Conservation (phyloP, 2,113 vertebrate genomes). For the Antigone vipio region DNA sequence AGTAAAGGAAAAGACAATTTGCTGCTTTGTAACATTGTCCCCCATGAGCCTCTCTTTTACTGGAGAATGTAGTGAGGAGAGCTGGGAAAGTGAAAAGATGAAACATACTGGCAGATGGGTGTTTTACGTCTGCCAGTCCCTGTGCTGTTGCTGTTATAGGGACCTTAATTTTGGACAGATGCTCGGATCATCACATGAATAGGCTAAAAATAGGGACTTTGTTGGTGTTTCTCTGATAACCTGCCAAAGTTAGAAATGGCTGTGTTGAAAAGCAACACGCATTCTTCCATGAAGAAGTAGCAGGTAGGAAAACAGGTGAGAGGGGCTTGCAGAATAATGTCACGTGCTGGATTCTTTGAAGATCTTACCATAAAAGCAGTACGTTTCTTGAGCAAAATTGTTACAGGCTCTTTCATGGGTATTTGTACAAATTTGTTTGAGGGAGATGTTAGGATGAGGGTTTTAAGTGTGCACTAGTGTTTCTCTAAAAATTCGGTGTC, state of each 20-base stretch:
- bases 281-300: background rate
- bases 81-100: background rate
- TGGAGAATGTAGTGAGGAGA: background rate
- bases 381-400: background rate
- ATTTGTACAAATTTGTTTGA: background rate
- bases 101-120: background rate
- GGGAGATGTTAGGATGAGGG: background rate
- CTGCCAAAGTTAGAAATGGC: background rate
- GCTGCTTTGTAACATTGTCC: background rate
- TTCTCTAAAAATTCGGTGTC: background rate
- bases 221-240: background rate
- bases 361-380: background rate
- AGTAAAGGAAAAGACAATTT: background rate
- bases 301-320: background rate
- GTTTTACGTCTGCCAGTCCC: background rate
- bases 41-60: background rate
- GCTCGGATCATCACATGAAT: background rate
- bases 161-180: background rate
- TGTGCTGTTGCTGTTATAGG: background rate
- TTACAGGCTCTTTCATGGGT: background rate
- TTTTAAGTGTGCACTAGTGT: background rate
- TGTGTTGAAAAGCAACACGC: fast-evolving
- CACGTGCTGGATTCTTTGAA: background rate
- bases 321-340: background rate
- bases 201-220: background rate